A percentile compares a stretch with the other conserved stretches of the same genome.
Evolutionary conservation across 2,797 vertebrate species (phyloP).

Genomic region (Lagorchestes hirsutus): DNA sequence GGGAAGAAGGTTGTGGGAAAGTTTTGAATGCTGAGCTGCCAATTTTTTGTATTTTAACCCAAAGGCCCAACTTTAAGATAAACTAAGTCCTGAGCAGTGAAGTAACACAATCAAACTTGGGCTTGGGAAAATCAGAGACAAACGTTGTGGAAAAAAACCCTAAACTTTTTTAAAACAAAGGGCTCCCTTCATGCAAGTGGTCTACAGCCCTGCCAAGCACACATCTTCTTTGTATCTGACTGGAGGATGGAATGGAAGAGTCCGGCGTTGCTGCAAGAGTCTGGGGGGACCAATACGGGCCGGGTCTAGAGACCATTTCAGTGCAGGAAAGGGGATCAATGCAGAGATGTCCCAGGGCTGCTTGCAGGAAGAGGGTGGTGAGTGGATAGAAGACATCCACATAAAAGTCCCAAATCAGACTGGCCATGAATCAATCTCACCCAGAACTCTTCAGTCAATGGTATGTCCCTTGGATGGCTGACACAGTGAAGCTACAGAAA

Average conservation of each 20-base stretch:
- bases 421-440: background rate
- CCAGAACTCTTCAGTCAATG: fast-evolving
- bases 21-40: background rate
- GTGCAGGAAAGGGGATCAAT: background rate
- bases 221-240: background rate
- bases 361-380: no score
- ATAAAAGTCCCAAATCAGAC: background rate
- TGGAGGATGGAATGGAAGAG: background rate
- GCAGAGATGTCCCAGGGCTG: background rate
- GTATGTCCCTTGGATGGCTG: no score
- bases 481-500: no score
- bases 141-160: background rate
- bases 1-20: background rate
- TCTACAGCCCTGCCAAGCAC: background rate
- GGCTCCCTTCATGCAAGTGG: background rate
- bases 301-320: background rate
- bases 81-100: background rate
- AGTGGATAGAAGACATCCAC: background rate
- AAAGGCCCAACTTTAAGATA: background rate
- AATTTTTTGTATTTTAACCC: background rate
- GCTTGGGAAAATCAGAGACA: background rate
- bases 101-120: background rate
- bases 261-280: background rate
- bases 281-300: no score
- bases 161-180: background rate